Percentiles rank a stretch among this genome's conserved stretches.
phyloP scores from a whole-genome alignment of 2,888 invertebrate genomes.

The Parnassius mnemosyne region DNA sequence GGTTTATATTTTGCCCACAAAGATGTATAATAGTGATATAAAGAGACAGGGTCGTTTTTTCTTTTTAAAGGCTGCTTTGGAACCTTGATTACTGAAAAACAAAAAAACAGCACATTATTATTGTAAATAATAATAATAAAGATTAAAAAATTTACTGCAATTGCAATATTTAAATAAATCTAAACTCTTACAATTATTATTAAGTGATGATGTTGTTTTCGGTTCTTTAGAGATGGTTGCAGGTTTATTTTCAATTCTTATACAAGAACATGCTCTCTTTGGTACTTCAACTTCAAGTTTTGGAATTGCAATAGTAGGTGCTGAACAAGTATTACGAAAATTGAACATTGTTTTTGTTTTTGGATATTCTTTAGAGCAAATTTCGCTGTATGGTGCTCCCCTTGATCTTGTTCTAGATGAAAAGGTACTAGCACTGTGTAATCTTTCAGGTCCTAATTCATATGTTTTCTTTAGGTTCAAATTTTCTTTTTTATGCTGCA shows the following conservation, averaged over 20 bases:
- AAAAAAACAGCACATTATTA: constrained; percentile 8
- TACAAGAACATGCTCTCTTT: constrained; percentile 63
- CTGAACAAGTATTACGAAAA: constrained; percentile 52
- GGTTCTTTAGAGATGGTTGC: constrained; percentile 42
- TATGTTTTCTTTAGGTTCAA: constrained; percentile 20
- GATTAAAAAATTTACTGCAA: no score
- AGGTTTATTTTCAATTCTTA: constrained; percentile 54
- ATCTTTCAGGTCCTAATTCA: constrained; percentile 57
- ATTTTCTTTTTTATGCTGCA: constrained; percentile 58
- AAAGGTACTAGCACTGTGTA: constrained; percentile 73
- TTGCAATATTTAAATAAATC: neutral
- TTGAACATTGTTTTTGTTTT: constrained; percentile 35
- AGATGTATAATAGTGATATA: constrained; percentile 88
- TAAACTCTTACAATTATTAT: constrained; percentile 59
- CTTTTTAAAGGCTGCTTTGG: constrained; percentile 65
- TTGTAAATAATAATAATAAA: neutral
- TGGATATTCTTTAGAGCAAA: constrained; percentile 54
- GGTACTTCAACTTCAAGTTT: constrained; percentile 45
- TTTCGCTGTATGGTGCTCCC: constrained; percentile 37
- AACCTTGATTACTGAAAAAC: constrained; percentile 81
- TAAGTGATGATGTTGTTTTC: constrained; percentile 40
- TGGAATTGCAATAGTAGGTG: constrained; percentile 51
- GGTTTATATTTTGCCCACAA: constrained; percentile 86
- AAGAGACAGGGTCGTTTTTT: constrained; percentile 86
- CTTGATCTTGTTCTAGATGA: constrained; percentile 66